Conservation (phyloP, 2,797 vertebrate species). For the Danio aesculapii region DNA sequence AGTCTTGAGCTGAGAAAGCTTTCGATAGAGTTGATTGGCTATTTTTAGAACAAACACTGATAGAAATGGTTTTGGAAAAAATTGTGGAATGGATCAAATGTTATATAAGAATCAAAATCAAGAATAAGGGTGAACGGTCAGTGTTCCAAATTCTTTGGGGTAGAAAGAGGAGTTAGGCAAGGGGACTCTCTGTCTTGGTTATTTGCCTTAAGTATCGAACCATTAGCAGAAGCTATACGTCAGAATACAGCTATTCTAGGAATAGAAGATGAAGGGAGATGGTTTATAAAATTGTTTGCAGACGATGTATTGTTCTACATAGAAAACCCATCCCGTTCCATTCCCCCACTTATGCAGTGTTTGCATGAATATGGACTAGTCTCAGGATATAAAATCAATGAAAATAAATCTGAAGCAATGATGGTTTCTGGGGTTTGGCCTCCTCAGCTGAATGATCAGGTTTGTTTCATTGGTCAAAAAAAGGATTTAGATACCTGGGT, state of each 20-base stretch:
- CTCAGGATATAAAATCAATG: neutral
- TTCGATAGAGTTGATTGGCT: no score
- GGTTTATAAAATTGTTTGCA: no score
- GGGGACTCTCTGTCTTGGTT: slow-evolving; percentile 10
- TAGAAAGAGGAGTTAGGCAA: slow-evolving; percentile 31
- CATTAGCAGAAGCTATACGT: slow-evolving; percentile 31
- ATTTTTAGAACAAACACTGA: no score
- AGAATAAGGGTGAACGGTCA: no score
- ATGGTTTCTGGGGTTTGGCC: neutral
- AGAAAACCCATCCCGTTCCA: neutral
- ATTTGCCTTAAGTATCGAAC: slow-evolving; percentile 45
- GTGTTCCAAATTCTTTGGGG: slow-evolving; percentile 12
- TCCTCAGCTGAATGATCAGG: neutral
- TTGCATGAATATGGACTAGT: neutral
- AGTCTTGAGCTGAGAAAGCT: no score
- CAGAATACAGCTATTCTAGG: no score
- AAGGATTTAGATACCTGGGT: no score
- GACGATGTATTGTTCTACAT: no score
- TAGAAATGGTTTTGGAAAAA: no score
- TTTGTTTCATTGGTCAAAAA: neutral
- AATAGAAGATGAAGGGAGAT: no score
- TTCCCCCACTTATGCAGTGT: neutral
- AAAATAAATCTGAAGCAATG: neutral
- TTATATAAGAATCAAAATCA: no score
- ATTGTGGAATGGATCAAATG: no score